Evolutionary conservation across 2,888 invertebrate genomes (phyloP), one percentile per base, ranked within the genome.

Genomic region (Nemotelus pantherinus): DNA sequence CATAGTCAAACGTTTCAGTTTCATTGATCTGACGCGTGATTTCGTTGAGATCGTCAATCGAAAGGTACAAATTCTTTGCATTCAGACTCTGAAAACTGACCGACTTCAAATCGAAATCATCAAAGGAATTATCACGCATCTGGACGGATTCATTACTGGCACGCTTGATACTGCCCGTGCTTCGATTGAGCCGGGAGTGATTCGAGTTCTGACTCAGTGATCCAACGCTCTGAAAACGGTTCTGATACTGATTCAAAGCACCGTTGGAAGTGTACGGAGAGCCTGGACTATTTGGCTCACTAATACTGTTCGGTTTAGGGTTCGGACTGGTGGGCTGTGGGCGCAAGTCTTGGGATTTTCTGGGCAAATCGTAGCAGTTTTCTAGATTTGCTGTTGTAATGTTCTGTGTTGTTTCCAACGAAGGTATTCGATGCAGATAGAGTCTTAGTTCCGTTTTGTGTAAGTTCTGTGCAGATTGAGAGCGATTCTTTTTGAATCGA

Each of bases 1-100:
- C 85, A 0, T 84, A 83, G 78, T 80, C 85, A 44, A 87, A 87
- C 5, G 86, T 85, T 67, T 87, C 87, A 10, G 85, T 83, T 80
- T 86, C 87, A 76, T 87, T 86, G 25, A 87, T 87, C 79, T 87
- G 86, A 2, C 84, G 82, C 2, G 86, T 86, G 2, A 87, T 85
- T 81, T 87, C 87, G 77, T 87, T 86, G 43, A 87, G 83, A 78
- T 87, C 87, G 64, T 87, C 86, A n/a, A 87, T 86, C 55, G 87
- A 87, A 3, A 87, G 83, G 67, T 85, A 87, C 3, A 87, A 79
- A 74, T 84, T 85, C 78, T 86, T 85, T 2, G 85, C 83, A 80
- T 86, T 85, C 9, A 87, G 81, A 65, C 86, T 87, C 81, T 87
- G 86, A 72, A 85, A 87, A 80, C 87, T 87, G 0, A 85, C 86